These are phyloP conservation scores for Gasteruption jaculator DNA, from an alignment of 2,888 invertebrate species.

Conservation along the genomic window DNA sequence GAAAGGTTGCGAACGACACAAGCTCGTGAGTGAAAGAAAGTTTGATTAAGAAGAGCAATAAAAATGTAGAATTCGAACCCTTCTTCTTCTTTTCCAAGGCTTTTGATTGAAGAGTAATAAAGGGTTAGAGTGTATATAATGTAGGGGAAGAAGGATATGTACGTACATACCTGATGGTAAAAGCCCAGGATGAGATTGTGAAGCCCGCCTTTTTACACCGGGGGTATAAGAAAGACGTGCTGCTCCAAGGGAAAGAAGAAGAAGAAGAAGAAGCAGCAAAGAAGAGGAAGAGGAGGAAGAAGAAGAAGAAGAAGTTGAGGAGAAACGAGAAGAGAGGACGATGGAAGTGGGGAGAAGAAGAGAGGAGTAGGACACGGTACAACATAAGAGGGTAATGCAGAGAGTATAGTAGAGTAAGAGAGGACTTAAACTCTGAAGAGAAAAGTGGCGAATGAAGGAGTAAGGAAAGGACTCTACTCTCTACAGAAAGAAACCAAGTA, in stretches of 20 bases:
- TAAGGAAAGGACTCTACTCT: conserved; percentile 5
- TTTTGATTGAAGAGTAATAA: too few species aligned
- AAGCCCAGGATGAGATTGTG: conserved; percentile 16
- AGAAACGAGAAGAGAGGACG: conserved; percentile 37
- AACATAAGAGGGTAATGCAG: conserved; percentile 1
- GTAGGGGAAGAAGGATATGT: conserved; percentile 6
- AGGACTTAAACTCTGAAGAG: conserved; percentile 22
- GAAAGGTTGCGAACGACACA: too few species aligned
- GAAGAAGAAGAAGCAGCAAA: conserved; percentile 15
- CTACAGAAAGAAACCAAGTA: too few species aligned
- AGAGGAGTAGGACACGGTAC: conserved; percentile 11
- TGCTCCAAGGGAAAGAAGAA: conserved; percentile 15
- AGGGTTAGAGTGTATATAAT: too few species aligned
- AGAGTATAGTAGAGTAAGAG: conserved; percentile 45
- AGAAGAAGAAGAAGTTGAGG: conserved; percentile 17
- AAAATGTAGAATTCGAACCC: too few species aligned
- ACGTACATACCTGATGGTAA: conserved; percentile 19
- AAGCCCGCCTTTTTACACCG: conserved; percentile 44
- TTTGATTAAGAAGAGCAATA: too few species aligned
- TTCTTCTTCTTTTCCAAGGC: too few species aligned
- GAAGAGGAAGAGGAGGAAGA: conserved; percentile 19
- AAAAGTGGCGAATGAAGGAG: conserved; percentile 6
- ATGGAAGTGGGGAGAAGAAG: conserved; percentile 35
- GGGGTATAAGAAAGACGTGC: conserved; percentile 34
- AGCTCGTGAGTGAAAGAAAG: too few species aligned